These are phyloP conservation scores for Hippasteria phrygiana DNA, from an alignment of 53 echinoderm and acorn worm species.

Conservation along the genomic window DNA sequence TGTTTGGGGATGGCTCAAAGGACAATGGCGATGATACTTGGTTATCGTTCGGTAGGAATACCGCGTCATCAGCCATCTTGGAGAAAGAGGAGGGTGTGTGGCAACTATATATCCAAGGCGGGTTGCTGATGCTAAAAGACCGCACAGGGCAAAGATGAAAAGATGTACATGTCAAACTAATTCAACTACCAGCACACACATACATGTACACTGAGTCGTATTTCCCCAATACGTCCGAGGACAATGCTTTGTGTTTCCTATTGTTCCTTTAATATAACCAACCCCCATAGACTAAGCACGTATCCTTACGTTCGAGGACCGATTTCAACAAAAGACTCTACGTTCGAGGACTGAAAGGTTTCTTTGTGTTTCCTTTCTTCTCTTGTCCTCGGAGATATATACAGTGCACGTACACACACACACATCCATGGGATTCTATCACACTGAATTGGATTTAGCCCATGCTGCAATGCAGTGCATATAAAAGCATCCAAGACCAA, in stretches of 20 bases:
- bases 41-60: constrained; percentile 42
- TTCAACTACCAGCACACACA: neutral
- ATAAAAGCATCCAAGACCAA: neutral
- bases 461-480: neutral
- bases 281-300: too few species aligned
- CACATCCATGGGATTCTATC: neutral
- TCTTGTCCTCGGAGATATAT: too few species aligned
- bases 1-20: constrained; percentile 31
- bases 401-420: neutral
- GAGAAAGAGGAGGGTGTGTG: neutral
- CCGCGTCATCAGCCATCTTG: constrained; percentile 45
- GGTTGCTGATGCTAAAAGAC: constrained; percentile 20
- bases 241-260: too few species aligned
- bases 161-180: constrained; percentile 26
- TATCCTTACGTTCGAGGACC: too few species aligned
- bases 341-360: too few species aligned
- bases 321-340: too few species aligned
- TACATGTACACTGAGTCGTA: constrained; percentile 11
- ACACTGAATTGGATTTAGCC: neutral
- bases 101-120: constrained; percentile 22
- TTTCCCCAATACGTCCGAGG: too few species aligned
- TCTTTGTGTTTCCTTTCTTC: too few species aligned
- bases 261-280: too few species aligned
- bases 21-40: neutral
- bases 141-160: constrained; percentile 39